These are phyloP conservation scores for Platyrinchus mystaceus DNA, from an alignment of 2,797 vertebrate genomes.

Conservation along the genomic window DNA sequence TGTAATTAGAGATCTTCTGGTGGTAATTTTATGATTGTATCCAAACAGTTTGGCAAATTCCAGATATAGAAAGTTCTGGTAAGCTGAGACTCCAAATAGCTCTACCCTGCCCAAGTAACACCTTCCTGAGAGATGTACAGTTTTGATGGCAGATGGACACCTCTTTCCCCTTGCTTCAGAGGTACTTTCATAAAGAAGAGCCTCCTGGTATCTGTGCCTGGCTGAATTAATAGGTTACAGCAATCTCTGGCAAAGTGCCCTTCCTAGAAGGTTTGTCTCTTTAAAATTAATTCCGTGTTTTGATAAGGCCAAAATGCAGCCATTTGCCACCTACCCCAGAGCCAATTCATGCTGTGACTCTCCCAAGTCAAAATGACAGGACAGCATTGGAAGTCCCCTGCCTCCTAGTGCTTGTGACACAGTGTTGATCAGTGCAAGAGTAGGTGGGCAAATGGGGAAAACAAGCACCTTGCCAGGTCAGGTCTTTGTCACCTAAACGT, in stretches of 20 bases:
- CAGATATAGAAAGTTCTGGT: not conserved
- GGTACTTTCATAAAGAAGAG: not conserved
- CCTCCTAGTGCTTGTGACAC: not conserved
- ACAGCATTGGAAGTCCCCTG: not conserved
- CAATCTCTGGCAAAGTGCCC: not conserved
- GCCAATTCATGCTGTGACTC: not conserved
- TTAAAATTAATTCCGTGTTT: not conserved
- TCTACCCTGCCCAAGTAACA: not conserved
- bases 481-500: not conserved
- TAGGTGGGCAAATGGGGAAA: not conserved
- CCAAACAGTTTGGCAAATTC: not conserved
- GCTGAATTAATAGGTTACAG: not conserved
- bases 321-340: not conserved
- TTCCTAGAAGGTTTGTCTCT: not conserved
- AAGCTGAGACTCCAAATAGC: not conserved
- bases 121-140: not conserved
- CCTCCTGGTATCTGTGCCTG: not conserved
- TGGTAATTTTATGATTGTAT: not conserved
- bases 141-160: not conserved
- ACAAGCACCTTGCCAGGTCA: not conserved
- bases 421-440: rapidly evolving
- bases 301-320: not conserved
- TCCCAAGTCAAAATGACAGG: not conserved
- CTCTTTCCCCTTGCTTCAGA: not conserved
- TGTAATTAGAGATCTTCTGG: not conserved